Percentiles rank a stretch among this genome's conserved stretches.
These are phyloP conservation scores for Himalopsyche japonica DNA, from an alignment of 2,888 invertebrate species.

Conservation along the genomic window DNA sequence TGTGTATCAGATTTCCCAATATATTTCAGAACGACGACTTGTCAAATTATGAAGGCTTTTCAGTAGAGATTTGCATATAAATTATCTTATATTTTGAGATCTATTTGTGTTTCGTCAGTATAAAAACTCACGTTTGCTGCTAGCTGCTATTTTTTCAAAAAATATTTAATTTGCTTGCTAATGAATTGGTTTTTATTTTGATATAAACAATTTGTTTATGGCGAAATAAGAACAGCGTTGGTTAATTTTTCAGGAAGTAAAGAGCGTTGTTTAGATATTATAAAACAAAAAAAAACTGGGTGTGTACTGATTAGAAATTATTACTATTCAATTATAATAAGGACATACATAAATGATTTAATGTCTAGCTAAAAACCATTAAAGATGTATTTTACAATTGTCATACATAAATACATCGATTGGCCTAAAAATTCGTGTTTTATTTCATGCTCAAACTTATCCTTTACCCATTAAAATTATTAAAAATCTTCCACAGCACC, in stretches of 20 bases:
- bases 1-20: not conserved
- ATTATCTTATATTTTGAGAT: not conserved
- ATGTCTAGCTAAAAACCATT: conserved; percentile 22
- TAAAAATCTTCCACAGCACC: too few relatives aligned
- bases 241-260: not conserved
- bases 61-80: not conserved
- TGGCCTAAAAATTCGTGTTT: conserved; percentile 29
- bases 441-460: not conserved
- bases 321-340: conserved; percentile 26
- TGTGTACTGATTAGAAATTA: conserved; percentile 36
- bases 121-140: not conserved
- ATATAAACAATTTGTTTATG: not conserved
- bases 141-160: not conserved
- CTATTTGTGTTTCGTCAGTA: not conserved
- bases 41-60: not conserved
- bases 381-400: conserved; percentile 32
- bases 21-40: not conserved
- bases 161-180: not conserved
- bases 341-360: conserved; percentile 9
- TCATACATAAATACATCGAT: conserved; percentile 40
- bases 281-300: conserved; percentile 15
- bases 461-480: too few relatives aligned
- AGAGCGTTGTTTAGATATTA: not conserved
- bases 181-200: not conserved
- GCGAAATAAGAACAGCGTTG: not conserved